Evolutionary conservation across 2,888 invertebrate genomes (phyloP), one percentile per base, ranked within the genome.

Genomic region (Chrysolina oricalcia): DNA sequence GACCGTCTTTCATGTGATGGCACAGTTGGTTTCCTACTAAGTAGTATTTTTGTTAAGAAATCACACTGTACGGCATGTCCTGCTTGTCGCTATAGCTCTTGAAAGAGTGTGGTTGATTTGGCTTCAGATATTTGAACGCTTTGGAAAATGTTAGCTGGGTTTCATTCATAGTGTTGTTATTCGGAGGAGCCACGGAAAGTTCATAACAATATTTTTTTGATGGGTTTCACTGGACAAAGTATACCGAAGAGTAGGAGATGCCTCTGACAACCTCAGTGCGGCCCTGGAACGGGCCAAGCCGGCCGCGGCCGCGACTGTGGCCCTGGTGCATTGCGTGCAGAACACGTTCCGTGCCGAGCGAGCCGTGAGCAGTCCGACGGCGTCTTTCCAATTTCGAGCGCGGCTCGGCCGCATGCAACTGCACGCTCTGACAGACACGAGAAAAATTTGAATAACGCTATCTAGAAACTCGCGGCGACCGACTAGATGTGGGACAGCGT

Each of bases 371-470:
- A 6, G 50, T 50, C 50, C 50, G 50, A 6, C 50, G 50, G 50
- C 17, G 56, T 59, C 56, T 23, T 23, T 23, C 23, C 27, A n/a
- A 23, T 56, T 23, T 21, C 23, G 53, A 59, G 23, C n/a, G 23
- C 23, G 21, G 9, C 23, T 9, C 23, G 56, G 13, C 27, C 6
- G 2, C 43, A 23, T 59, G 53, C 56, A 23, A 59, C 23, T 59
- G 56, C 56, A 59, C 27, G 56, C 56, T 59, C 56, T 10, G 56
- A 59, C 13, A 27, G 56, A 59, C 56, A 59, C 56, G 56, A 59
- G 56, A 59, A 59, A 59, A 59, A 59, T 59, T 59, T 23, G 56
- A 59, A 59, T 59, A 59, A 23, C 56, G 56, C 56, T 59, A 59
- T 21, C 21, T 27, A 59, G 56, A 59, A 59, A 59, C 56, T 59